Conservation (phyloP, 2,888 invertebrate species). For the Tinea trinotella region DNA sequence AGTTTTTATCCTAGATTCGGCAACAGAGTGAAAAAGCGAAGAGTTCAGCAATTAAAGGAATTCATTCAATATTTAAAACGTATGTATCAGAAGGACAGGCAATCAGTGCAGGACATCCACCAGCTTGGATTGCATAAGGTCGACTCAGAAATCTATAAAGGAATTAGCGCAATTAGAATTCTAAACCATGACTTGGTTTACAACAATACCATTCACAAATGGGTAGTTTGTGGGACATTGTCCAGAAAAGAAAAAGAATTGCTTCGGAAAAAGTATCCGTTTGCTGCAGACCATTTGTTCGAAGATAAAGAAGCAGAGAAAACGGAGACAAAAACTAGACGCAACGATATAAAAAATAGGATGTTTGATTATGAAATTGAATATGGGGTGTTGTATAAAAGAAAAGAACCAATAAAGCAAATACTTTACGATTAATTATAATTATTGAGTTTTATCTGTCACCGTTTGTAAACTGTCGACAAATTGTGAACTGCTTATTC, state of each 20-base stretch:
- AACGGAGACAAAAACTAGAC: too few relatives aligned
- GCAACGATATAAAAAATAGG: slow-evolving; percentile 24
- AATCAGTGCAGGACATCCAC: slow-evolving; percentile 43
- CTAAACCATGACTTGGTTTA: slow-evolving; percentile 38
- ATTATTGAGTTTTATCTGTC: too few relatives aligned
- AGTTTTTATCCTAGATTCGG: slow-evolving; percentile 23
- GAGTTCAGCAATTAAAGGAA: slow-evolving; percentile 47
- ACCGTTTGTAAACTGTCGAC: too few relatives aligned
- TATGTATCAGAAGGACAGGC: slow-evolving; percentile 44
- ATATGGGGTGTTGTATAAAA: slow-evolving; percentile 47
- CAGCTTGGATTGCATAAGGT: slow-evolving; percentile 38
- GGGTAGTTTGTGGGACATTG: slow-evolving; percentile 43
- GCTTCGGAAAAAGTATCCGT: slow-evolving; percentile 44
- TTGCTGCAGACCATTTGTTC: slow-evolving; percentile 31
- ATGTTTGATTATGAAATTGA: slow-evolving; percentile 48
- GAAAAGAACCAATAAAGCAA: too few relatives aligned
- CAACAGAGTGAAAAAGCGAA: slow-evolving; percentile 38
- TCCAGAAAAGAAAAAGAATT: slow-evolving; percentile 31
- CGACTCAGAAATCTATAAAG: slow-evolving; percentile 33
- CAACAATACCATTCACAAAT: slow-evolving; percentile 45
- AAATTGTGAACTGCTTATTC: too few relatives aligned
- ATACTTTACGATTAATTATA: too few relatives aligned
- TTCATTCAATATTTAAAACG: slow-evolving; percentile 46
- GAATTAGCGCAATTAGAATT: slow-evolving; percentile 33
- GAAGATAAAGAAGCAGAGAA: slow-evolving; percentile 26